These are phyloP conservation scores for Lampropteryx suffumata DNA, from an alignment of 2,888 invertebrate species.

Conservation along the genomic window DNA sequence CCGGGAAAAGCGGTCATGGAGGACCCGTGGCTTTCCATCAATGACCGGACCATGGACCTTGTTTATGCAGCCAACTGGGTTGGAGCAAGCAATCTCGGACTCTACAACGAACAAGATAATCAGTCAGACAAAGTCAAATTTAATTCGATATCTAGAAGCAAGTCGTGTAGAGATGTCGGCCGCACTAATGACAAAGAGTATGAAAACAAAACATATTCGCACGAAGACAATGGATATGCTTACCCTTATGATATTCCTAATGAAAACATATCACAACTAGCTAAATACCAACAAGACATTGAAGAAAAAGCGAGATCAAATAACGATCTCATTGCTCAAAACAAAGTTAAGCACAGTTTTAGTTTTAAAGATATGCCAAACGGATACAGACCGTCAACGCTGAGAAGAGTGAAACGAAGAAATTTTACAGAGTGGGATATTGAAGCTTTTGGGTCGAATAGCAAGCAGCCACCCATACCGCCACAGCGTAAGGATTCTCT, in stretches of 20 bases:
- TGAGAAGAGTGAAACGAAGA: slow-evolving; percentile 80
- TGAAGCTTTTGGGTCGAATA: slow-evolving; percentile 63
- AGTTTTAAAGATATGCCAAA: slow-evolving; percentile 84
- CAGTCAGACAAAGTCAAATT: slow-evolving; percentile 61
- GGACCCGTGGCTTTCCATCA: slow-evolving; percentile 86
- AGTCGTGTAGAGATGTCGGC: slow-evolving; percentile 75
- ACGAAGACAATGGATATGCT: slow-evolving; percentile 60
- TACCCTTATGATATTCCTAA: slow-evolving; percentile 61
- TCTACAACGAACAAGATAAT: slow-evolving; percentile 63
- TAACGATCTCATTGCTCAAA: slow-evolving; percentile 78
- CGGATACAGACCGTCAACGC: slow-evolving; percentile 84
- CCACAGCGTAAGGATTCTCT: slow-evolving; percentile 77
- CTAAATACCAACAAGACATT: slow-evolving; percentile 85
- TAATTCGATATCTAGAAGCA: slow-evolving; percentile 78
- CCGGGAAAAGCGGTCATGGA: slow-evolving; percentile 93
- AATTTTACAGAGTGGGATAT: slow-evolving; percentile 84
- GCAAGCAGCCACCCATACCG: slow-evolving; percentile 66
- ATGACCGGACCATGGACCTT: slow-evolving; percentile 87
- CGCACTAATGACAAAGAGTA: slow-evolving; percentile 60
- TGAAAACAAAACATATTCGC: slow-evolving; percentile 56
- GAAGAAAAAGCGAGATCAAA: slow-evolving; percentile 79
- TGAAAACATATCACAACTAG: slow-evolving; percentile 79
- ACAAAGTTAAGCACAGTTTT: slow-evolving; percentile 79
- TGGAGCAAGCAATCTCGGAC: slow-evolving; percentile 84
- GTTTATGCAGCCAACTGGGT: slow-evolving; percentile 94